Evolutionary conservation across 2,888 invertebrate genomes (phyloP), one percentile per base, ranked within the genome.

Genomic region (Nomada ruficornis): DNA sequence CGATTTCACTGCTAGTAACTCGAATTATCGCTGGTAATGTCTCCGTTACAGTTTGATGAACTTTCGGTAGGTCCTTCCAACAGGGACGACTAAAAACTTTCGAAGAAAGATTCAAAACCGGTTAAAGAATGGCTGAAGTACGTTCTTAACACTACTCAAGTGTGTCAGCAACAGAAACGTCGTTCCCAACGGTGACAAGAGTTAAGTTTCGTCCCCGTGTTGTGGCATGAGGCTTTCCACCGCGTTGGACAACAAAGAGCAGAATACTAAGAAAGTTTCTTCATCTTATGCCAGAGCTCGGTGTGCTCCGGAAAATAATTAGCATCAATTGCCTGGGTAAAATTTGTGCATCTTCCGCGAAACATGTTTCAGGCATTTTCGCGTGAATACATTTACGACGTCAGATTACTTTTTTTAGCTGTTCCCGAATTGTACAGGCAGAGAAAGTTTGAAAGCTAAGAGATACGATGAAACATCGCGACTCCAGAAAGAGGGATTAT

Each of bases 121-220:
- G 69, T 83, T 80, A 52, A 63, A 67, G 78, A 68, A 81, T 68
- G 60, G 47, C 67, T 18, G 60, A 64, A 23, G 64, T 64, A 74
- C 76, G 75, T 57, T 69, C 71, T 67, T 54, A 68, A 60, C 65
- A 52, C 57, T 60, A 57, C 63, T 57, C 57, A 55, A 64, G 55
- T 63, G 65, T 63, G 86, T 80, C 83, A 78, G 67, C 62, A 70
- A 64, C 84, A 85, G 84, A 83, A 80, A 80, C 72, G 67, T 63
- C 71, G 65, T 54, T 62, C 55, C 20, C 77, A 71, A 59, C 71
- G 55, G 55, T 77, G 80, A 77, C 70, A 76, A 57, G 84, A 85
- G 82, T 85, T 82, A 85, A 83, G 83, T 85, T 85, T 85, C 72
- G 71, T 42, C 67, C 47, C 23, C 75, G 67, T 63, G 70, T 71